A percentile compares a stretch with the other conserved stretches of the same genome.
Conservation (phyloP, 2,113 vertebrate genomes). For the Blennius ocellaris region DNA sequence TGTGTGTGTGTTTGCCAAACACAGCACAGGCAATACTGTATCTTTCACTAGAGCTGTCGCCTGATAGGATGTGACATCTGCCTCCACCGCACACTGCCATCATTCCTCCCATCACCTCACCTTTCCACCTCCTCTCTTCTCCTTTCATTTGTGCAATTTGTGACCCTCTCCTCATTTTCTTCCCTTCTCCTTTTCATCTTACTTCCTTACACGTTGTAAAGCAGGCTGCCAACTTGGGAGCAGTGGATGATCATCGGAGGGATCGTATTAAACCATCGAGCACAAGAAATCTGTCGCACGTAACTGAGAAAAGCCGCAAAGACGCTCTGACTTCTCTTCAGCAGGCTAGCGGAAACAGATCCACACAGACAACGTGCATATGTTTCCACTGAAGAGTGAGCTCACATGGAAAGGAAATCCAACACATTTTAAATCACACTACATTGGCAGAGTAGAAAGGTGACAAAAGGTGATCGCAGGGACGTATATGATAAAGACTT, state of each 20-base stretch:
- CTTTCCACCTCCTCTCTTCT: slow-evolving; percentile 52
- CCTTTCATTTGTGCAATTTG: slow-evolving; percentile 26
- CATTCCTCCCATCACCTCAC: slow-evolving; percentile 69
- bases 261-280: too few relatives aligned
- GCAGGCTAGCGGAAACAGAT: neutral
- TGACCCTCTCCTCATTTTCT: neutral
- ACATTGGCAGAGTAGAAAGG: neutral
- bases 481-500: too few relatives aligned
- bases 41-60: slow-evolving; percentile 90
- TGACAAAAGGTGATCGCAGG: slow-evolving; percentile 9
- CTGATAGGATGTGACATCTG: slow-evolving; percentile 94
- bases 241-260: neutral
- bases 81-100: slow-evolving; percentile 81
- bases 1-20: slow-evolving; percentile 58
- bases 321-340: neutral
- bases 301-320: neutral
- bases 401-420: neutral
- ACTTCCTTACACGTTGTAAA: neutral
- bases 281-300: too few relatives aligned
- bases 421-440: neutral
- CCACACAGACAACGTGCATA: slow-evolving; percentile 20
- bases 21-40: slow-evolving; percentile 81
- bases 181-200: slow-evolving; percentile 1
- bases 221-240: neutral
- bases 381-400: slow-evolving; percentile 7